Percentiles rank a stretch among this genome's conserved stretches.
These are phyloP conservation scores for Lypha dubia DNA, from an alignment of 2,888 invertebrate genomes.

Conservation along the genomic window DNA sequence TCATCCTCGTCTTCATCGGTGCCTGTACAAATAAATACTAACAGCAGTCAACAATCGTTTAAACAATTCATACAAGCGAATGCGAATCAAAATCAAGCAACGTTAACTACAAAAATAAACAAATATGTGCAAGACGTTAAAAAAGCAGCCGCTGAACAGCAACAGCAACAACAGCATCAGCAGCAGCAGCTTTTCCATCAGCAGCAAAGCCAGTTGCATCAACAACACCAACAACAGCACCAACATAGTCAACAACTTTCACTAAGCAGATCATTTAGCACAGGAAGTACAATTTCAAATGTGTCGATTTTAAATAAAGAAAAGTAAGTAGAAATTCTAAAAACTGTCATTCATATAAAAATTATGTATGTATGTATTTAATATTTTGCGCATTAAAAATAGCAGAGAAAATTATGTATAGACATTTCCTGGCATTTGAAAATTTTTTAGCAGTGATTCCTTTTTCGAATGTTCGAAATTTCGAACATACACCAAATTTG, in stretches of 20 bases:
- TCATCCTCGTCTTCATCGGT: conserved; percentile 19
- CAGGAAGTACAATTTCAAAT: conserved; percentile 37
- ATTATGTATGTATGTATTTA: neutral
- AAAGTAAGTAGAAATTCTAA: conserved; percentile 59
- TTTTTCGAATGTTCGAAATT: no score
- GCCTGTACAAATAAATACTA: conserved; percentile 45
- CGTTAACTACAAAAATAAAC: conserved; percentile 61
- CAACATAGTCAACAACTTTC: conserved; percentile 41
- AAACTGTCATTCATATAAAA: neutral
- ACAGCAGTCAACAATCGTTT: conserved; percentile 56
- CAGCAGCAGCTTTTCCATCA: conserved; percentile 59
- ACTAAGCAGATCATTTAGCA: conserved; percentile 48
- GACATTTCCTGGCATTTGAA: no score
- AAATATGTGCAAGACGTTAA: conserved; percentile 71
- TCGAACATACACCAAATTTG: no score
- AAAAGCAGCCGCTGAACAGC: conserved; percentile 59
- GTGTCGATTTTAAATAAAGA: conserved; percentile 57
- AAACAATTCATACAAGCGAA: conserved; percentile 65
- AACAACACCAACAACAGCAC: conserved; percentile 47
- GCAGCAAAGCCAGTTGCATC: conserved; percentile 63
- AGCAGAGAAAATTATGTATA: no score
- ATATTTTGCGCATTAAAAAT: no score
- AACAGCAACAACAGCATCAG: conserved; percentile 70
- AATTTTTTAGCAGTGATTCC: no score
- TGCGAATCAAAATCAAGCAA: conserved; percentile 40